These are phyloP conservation scores for Megastigmus dorsalis DNA, from an alignment of 2,888 invertebrate species.

Conservation along the genomic window DNA sequence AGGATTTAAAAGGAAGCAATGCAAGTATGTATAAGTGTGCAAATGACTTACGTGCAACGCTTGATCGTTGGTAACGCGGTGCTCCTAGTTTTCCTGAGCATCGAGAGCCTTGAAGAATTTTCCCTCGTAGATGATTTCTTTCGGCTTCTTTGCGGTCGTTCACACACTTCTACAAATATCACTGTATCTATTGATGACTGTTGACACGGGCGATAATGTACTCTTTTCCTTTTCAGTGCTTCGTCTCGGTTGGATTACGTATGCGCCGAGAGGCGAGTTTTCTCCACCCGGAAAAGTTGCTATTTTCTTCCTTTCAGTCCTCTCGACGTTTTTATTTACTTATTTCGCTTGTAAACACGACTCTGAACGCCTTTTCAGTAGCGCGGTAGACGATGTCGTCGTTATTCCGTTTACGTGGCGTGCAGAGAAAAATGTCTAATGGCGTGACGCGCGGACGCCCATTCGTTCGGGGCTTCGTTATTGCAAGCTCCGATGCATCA, in stretches of 20 bases:
- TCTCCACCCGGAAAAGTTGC: not conserved
- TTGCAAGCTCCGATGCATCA: conserved; percentile 33
- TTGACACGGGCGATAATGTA: not conserved
- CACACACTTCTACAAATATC: not conserved
- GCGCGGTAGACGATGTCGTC: conserved; percentile 13
- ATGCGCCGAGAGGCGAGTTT: not conserved
- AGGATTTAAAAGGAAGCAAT: not conserved
- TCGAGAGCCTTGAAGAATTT: conserved; percentile 35
- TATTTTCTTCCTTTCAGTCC: not conserved
- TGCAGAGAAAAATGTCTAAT: conserved; percentile 16
- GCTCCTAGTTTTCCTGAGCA: conserved; percentile 34
- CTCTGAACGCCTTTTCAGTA: not conserved
- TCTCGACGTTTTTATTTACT: no score
- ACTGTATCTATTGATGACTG: not conserved
- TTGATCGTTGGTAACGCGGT: conserved; percentile 29
- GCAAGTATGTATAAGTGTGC: not conserved
- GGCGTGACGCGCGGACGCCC: conserved; percentile 42
- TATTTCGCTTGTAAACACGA: not conserved
- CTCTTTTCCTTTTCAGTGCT: not conserved
- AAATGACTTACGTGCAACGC: conserved; percentile 50
- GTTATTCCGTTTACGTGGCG: no score
- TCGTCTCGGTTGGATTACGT: not conserved
- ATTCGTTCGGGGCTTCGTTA: conserved; percentile 18
- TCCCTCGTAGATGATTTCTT: not conserved
- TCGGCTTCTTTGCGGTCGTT: not conserved